These are phyloP conservation scores for Brachypodius melanocephalos DNA, from an alignment of 2,113 vertebrate genomes.

Conservation along the genomic window DNA sequence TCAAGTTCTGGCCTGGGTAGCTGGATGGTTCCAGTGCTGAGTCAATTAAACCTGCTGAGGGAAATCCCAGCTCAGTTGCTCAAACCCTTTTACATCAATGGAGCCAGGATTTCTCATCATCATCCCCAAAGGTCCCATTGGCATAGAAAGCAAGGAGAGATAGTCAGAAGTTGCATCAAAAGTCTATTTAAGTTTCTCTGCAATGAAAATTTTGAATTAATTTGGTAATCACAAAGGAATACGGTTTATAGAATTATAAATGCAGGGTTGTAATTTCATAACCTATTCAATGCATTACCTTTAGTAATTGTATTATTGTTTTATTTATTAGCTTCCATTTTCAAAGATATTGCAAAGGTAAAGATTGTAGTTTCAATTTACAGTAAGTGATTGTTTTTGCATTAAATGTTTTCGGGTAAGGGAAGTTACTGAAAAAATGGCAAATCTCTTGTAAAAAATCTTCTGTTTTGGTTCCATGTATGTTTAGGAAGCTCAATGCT, in stretches of 20 bases:
- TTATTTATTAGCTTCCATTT: neutral
- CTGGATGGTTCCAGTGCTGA: neutral
- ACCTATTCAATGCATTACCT: neutral
- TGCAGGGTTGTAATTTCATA: neutral
- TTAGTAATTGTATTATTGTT: neutral
- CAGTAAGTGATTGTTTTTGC: neutral
- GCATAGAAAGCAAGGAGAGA: neutral
- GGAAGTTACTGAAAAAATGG: neutral
- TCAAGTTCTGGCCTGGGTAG: neutral
- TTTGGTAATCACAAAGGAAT: neutral
- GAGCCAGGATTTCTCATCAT: neutral
- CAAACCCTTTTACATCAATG: neutral
- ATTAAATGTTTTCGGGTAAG: neutral
- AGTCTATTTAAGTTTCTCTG: neutral
- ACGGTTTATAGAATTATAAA: neutral
- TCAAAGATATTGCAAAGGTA: neutral
- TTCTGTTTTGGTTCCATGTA: neutral
- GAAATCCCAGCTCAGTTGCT: neutral
- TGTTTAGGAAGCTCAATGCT: constrained; percentile 28
- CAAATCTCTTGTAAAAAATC: neutral
- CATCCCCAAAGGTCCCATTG: neutral
- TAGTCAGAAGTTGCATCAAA: neutral
- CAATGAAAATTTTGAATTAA: neutral
- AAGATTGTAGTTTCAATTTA: neutral
- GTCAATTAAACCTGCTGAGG: neutral